Evolutionary conservation across 2,888 invertebrate genomes (phyloP).

Genomic region (Boloria selene): DNA sequence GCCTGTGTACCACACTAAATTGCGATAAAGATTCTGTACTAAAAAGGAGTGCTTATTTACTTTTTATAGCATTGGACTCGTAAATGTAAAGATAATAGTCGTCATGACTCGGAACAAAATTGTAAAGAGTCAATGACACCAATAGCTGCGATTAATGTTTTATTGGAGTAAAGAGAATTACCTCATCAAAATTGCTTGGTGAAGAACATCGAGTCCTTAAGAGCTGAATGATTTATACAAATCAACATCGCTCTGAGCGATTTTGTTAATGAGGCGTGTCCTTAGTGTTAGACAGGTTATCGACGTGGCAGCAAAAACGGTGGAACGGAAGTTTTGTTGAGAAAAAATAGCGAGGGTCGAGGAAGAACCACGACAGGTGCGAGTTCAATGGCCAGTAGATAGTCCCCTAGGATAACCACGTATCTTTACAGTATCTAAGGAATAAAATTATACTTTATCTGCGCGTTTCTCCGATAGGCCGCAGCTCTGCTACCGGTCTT

Average conservation of each 20-base stretch:
- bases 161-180: conserved; percentile 56
- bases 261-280: conserved; percentile 76
- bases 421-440: conserved; percentile 51
- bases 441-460: conserved; percentile 57
- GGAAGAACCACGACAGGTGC: conserved; percentile 70
- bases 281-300: conserved; percentile 73
- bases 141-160: conserved; percentile 48
- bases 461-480: conserved; percentile 48
- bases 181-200: conserved; percentile 48
- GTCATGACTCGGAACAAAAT: conserved; percentile 41
- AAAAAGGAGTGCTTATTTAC: conserved; percentile 24
- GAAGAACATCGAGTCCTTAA: conserved; percentile 42
- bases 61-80: conserved; percentile 27
- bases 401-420: conserved; percentile 44
- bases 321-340: conserved; percentile 71
- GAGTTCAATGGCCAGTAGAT: conserved; percentile 69
- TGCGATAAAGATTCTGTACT: neutral
- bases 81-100: conserved; percentile 36
- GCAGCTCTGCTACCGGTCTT: conserved; percentile 54
- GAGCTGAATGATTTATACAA: conserved; percentile 56
- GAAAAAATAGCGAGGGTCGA: conserved; percentile 73
- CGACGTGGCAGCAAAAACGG: conserved; percentile 72
- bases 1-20: conserved; percentile 6
- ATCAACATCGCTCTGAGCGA: conserved; percentile 59
- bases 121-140: conserved; percentile 57